These are phyloP conservation scores for Cephus cinctus DNA, from an alignment of 1,140 invertebrate genomes.

Conservation along the genomic window DNA sequence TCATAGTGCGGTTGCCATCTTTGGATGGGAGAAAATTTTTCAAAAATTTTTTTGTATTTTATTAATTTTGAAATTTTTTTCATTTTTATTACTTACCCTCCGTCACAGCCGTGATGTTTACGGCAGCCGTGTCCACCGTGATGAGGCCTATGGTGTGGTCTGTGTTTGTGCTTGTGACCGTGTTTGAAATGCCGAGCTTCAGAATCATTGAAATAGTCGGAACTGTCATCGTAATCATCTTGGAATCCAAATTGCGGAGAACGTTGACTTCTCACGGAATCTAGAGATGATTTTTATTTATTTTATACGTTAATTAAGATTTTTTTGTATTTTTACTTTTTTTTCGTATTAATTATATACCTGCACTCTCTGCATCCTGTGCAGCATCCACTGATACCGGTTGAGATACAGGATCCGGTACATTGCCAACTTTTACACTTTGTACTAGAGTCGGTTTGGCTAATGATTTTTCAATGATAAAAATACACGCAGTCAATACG, in stretches of 20 bases:
- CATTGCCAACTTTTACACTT: no score
- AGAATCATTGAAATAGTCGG: slow-evolving; percentile 11
- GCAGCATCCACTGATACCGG: no score
- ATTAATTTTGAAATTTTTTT: slow-evolving; percentile 1
- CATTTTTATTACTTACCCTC: slow-evolving; percentile 15
- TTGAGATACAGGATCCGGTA: no score
- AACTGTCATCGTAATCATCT: neutral
- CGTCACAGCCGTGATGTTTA: slow-evolving; percentile 6
- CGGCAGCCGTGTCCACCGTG: neutral
- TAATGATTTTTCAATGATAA: no score
- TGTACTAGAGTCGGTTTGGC: no score
- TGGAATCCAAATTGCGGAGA: slow-evolving; percentile 21
- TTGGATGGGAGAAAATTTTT: slow-evolving; percentile 9
- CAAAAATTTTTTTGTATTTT: no score
- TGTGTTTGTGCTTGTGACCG: slow-evolving; percentile 13
- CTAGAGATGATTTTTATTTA: no score
- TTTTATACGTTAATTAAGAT: no score
- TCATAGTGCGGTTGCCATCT: slow-evolving; percentile 23
- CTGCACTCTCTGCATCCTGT: no score
- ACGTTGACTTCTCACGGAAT: neutral
- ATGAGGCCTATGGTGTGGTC: slow-evolving; percentile 5
- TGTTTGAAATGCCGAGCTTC: slow-evolving; percentile 14
- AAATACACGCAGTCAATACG: no score
- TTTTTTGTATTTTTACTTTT: no score
- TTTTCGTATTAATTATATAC: no score